A percentile compares a stretch with the other conserved stretches of the same genome.
Conservation (phyloP, 2,113 vertebrate species). For the Thunnus thynnus region DNA sequence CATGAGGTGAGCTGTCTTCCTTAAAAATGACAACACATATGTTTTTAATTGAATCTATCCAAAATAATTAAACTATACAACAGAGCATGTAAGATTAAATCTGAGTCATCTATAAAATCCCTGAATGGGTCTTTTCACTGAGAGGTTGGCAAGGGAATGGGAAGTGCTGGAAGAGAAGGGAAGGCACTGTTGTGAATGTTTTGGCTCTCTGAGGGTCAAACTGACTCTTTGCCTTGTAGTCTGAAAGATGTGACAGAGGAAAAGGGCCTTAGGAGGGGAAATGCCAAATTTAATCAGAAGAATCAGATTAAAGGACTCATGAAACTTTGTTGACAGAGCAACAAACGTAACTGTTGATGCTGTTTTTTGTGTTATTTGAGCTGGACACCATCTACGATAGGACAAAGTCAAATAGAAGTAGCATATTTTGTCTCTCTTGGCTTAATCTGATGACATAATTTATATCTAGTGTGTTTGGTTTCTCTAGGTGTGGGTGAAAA, state of each 20-base stretch:
- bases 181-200: slow-evolving; percentile 37
- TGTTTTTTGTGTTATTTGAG: neutral
- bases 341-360: neutral
- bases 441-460: too few species aligned
- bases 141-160: slow-evolving; percentile 20
- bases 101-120: neutral
- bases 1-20: neutral
- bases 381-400: neutral
- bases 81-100: neutral
- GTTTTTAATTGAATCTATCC: neutral
- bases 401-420: neutral
- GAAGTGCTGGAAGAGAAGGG: neutral
- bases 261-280: neutral
- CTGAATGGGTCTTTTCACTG: slow-evolving; percentile 48
- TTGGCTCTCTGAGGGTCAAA: neutral
- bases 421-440: neutral
- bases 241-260: neutral
- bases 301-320: neutral
- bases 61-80: neutral
- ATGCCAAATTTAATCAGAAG: neutral
- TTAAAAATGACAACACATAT: neutral
- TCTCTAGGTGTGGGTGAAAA: too few species aligned
- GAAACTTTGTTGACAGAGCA: neutral
- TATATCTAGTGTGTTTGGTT: too few species aligned
- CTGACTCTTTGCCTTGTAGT: neutral